Conservation (phyloP, 2,888 invertebrate species). For the Drosophila histrio region DNA sequence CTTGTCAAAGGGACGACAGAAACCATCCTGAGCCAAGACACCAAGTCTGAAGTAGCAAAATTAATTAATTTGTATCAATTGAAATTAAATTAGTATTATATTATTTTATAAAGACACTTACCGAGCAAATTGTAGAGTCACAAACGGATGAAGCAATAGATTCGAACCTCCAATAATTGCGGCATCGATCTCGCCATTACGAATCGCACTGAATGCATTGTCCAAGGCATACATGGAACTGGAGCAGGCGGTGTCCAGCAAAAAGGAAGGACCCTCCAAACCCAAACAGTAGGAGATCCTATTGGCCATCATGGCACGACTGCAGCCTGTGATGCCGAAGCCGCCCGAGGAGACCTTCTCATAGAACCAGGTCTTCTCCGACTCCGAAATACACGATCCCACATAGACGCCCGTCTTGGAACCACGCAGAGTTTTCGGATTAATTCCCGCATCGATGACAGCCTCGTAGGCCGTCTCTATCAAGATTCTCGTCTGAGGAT, state of each 20-base stretch:
- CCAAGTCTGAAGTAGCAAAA: constrained; percentile 87
- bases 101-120: constrained; percentile 69
- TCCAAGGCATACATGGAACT: constrained; percentile 95
- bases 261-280: constrained; percentile 94
- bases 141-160: constrained; percentile 93
- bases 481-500: constrained; percentile 91
- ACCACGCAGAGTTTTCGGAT: constrained; percentile 88
- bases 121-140: constrained; percentile 94
- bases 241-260: constrained; percentile 97
- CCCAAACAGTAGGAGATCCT: constrained; percentile 95
- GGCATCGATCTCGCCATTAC: constrained; percentile 92
- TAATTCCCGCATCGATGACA: constrained; percentile 90
- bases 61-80: background rate
- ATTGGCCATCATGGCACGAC: constrained; percentile 96
- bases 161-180: constrained; percentile 96
- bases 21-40: constrained; percentile 92
- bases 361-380: constrained; percentile 89
- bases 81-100: background rate
- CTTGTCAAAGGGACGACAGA: constrained; percentile 95
- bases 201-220: constrained; percentile 90
- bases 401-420: constrained; percentile 90
- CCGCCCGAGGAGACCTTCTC: constrained; percentile 87
- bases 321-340: constrained; percentile 88
- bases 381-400: constrained; percentile 89
- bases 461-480: constrained; percentile 92